Evolutionary conservation across 2,888 invertebrate genomes (phyloP).

Genomic region (Rugalucina vietnamica): DNA sequence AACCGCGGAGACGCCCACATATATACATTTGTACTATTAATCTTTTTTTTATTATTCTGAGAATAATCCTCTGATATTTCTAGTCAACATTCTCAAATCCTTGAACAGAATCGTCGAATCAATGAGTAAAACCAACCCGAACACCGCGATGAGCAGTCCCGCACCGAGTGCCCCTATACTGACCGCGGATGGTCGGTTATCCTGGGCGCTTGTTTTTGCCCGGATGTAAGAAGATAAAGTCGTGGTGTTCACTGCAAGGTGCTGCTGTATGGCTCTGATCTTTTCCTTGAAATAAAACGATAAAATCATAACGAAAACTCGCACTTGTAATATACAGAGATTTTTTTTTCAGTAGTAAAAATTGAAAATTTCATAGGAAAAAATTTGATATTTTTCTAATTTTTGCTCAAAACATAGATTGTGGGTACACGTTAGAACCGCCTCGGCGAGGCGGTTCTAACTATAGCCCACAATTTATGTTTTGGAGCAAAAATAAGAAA

Average conservation of each 20-base stretch:
- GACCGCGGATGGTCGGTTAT: slow-evolving; percentile 52
- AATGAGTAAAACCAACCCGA: slow-evolving; percentile 51
- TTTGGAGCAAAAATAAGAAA: no score
- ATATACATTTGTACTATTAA: no score
- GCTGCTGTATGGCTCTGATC: slow-evolving; percentile 41
- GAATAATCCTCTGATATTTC: slow-evolving; percentile 29
- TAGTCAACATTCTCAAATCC: slow-evolving; percentile 31
- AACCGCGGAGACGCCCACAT: no score
- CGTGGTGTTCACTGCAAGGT: slow-evolving; percentile 52
- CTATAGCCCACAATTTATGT: no score
- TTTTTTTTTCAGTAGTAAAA: no score
- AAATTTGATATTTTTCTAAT: no score
- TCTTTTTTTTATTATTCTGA: neutral
- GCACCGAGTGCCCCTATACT: slow-evolving; percentile 57
- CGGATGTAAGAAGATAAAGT: slow-evolving; percentile 53
- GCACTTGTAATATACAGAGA: no score
- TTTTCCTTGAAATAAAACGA: slow-evolving; percentile 38
- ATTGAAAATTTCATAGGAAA: no score
- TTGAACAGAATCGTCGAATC: slow-evolving; percentile 46
- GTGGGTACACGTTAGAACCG: no score
- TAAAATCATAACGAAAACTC: no score
- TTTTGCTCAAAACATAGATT: no score
- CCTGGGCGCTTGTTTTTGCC: slow-evolving; percentile 56
- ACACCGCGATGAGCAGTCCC: slow-evolving; percentile 38
- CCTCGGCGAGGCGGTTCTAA: no score